Evolutionary conservation across 2,888 invertebrate species (phyloP).

Genomic region (Aleiodes leptofemur): DNA sequence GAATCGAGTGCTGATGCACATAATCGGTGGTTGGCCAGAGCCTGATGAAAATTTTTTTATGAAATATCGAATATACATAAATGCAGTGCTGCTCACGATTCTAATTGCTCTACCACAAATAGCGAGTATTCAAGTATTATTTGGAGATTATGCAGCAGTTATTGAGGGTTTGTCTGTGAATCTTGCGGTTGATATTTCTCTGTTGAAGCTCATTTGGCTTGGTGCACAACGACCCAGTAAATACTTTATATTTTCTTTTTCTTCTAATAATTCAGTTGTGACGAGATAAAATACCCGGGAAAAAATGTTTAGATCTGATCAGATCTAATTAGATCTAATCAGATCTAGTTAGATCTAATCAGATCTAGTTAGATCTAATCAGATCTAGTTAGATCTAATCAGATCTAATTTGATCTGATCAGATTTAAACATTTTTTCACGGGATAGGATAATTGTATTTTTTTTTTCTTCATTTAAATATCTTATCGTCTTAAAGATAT

Average conservation of each 20-base stretch:
- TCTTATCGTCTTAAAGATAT: too few relatives aligned
- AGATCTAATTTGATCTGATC: too few relatives aligned
- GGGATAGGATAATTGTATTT: too few relatives aligned
- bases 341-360: too few relatives aligned
- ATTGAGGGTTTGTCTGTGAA: constrained; percentile 60
- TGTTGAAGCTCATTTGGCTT: constrained; percentile 11
- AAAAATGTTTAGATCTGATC: too few relatives aligned
- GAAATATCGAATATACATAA: constrained; percentile 48
- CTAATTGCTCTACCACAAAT: constrained; percentile 56
- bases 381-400: too few relatives aligned
- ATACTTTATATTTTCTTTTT: constrained; percentile 35
- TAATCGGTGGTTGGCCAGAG: constrained; percentile 54
- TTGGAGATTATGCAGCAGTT: constrained; percentile 55
- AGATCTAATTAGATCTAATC: too few relatives aligned
- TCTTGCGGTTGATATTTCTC: constrained; percentile 46
- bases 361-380: too few relatives aligned
- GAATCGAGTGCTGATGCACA: constrained; percentile 57
- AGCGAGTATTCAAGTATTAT: constrained; percentile 54
- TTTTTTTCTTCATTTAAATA: too few relatives aligned
- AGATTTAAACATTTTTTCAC: too few relatives aligned
- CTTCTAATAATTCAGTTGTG: neutral
- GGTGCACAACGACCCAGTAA: constrained; percentile 6
- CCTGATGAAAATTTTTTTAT: constrained; percentile 42
- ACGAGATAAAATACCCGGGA: too few relatives aligned
- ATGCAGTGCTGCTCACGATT: constrained; percentile 44